Conservation (phyloP, 1,140 invertebrate species). For the Drosophila pectinifera region DNA sequence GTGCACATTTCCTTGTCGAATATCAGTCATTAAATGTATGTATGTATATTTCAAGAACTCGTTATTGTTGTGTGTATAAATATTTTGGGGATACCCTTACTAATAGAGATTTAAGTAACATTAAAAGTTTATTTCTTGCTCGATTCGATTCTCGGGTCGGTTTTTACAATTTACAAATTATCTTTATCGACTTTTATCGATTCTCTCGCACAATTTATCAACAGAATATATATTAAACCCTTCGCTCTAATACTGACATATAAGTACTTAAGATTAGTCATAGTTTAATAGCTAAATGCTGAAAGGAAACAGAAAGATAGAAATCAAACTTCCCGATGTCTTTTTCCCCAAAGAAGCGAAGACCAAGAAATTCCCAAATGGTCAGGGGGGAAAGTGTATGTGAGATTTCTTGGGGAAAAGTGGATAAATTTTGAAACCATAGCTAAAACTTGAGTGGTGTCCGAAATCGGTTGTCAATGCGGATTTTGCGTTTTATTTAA, state of each 20-base stretch:
- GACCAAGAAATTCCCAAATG: conserved; percentile 8
- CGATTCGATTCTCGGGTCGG: conserved; percentile 40
- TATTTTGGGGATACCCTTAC: conserved; percentile 30
- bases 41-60: conserved; percentile 33
- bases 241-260: conserved; percentile 71
- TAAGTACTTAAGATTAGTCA: conserved; percentile 64
- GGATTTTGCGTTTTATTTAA: conserved; percentile 46
- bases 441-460: conserved; percentile 55
- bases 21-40: conserved; percentile 66
- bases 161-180: conserved; percentile 78
- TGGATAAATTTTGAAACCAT: conserved; percentile 68
- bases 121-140: conserved; percentile 65
- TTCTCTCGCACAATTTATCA: conserved; percentile 45
- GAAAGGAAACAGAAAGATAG: conserved; percentile 58
- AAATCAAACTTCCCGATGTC: conserved; percentile 72
- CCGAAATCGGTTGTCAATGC: conserved; percentile 21
- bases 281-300: conserved; percentile 61
- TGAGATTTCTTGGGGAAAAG: conserved; percentile 3
- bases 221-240: conserved; percentile 38
- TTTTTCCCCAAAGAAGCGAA: conserved; percentile 9
- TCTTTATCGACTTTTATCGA: conserved; percentile 32
- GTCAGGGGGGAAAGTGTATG: conserved; percentile 6
- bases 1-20: conserved; percentile 47
- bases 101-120: conserved; percentile 60
- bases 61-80: conserved; percentile 35